Percentiles rank a stretch among this genome's conserved stretches.
These are phyloP conservation scores for Helicoverpa armigera DNA, from an alignment of 1,140 invertebrate genomes.

Conservation along the genomic window DNA sequence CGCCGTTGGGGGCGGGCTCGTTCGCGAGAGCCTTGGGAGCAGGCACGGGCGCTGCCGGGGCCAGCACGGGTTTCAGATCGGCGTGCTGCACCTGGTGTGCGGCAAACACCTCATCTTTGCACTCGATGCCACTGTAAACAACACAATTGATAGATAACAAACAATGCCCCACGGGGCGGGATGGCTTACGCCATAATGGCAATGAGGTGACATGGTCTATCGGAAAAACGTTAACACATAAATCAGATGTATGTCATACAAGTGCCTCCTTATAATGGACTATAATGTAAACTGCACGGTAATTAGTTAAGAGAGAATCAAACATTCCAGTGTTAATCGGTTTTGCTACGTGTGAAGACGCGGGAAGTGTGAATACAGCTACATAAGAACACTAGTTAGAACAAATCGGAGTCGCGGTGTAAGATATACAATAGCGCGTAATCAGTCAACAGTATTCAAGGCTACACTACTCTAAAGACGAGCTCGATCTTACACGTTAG, in stretches of 20 bases:
- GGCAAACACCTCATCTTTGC: constrained; percentile 94
- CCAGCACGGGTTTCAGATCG: constrained; percentile 76
- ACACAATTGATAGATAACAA: constrained; percentile 67
- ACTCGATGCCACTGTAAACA: constrained; percentile 93
- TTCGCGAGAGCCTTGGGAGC: constrained; percentile 55
- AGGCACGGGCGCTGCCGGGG: constrained; percentile 58
- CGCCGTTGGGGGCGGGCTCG: constrained; percentile 71
- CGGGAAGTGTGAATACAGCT: constrained; percentile 66
- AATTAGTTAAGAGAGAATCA: constrained; percentile 61
- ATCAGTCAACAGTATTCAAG: constrained; percentile 81
- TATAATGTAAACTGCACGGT: constrained; percentile 60
- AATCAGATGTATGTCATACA: constrained; percentile 53
- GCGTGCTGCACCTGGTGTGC: constrained; percentile 89
- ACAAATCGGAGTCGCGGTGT: constrained; percentile 55
- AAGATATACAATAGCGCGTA: constrained; percentile 67
- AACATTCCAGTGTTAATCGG: constrained; percentile 60
- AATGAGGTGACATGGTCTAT: constrained; percentile 55
- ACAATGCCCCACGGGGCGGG: constrained; percentile 22
- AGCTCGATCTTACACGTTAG: constrained; percentile 19
- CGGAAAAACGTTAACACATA: constrained; percentile 46
- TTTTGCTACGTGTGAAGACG: constrained; percentile 55
- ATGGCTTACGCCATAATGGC: constrained; percentile 39
- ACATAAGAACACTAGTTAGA: constrained; percentile 58
- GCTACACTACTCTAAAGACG: constrained; percentile 45
- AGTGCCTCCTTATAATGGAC: constrained; percentile 58